Evolutionary conservation across 2,113 vertebrate species (phyloP).

Genomic region (Butorides virescens): DNA sequence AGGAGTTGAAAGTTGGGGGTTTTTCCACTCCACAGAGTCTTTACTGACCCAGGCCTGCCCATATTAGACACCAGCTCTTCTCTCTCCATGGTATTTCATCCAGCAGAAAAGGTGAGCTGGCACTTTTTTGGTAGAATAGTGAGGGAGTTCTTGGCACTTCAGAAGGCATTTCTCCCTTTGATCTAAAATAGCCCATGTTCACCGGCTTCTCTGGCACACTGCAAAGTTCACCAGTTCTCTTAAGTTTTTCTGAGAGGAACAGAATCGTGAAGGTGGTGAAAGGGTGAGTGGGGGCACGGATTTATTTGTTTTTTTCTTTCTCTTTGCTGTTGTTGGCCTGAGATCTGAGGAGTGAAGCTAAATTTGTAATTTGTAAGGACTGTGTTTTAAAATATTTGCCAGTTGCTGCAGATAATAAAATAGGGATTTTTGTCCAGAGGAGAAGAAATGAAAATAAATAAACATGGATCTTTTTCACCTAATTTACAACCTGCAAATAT

Average conservation of each 20-base stretch:
- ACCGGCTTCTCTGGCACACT: background rate
- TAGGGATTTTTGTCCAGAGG: constrained; percentile 4
- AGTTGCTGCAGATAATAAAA: constrained; percentile 43
- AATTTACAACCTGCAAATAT: constrained; percentile 46
- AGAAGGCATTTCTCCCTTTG: constrained; percentile 26
- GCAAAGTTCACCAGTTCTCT: background rate
- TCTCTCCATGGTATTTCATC: background rate
- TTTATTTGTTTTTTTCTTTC: constrained; percentile 42
- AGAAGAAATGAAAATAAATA: constrained; percentile 50
- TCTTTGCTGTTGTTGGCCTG: constrained; percentile 34
- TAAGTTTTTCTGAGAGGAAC: constrained; percentile 38
- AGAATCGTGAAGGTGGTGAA: constrained; percentile 17
- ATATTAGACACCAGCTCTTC: background rate
- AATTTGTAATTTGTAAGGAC: constrained; percentile 31
- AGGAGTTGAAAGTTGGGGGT: background rate
- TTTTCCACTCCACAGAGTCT: background rate
- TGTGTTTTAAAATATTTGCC: constrained; percentile 33
- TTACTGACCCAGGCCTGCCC: background rate
- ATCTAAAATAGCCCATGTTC: background rate
- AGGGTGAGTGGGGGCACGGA: constrained; percentile 1
- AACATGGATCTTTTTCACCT: constrained; percentile 26
- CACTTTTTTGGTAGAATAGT: background rate
- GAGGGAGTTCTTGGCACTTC: background rate
- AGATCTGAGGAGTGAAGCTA: constrained; percentile 21
- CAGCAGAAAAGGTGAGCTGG: background rate